Base-by-base conservation (phyloP, 37 sponge, comb jelly and placozoan species). In the Ephydatia muelleri region DNA sequence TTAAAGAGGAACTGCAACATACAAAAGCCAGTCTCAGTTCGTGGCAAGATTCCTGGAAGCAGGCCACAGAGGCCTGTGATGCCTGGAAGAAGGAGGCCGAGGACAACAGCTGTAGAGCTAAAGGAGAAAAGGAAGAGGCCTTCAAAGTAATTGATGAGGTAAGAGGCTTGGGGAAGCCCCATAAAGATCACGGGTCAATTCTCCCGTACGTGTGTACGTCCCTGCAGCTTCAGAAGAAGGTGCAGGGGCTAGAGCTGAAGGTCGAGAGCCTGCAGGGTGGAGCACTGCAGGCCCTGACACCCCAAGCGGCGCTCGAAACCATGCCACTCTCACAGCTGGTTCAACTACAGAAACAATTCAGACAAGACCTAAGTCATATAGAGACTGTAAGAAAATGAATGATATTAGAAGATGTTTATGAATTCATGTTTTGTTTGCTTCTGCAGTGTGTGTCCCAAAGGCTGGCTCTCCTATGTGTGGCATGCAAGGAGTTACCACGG, bases 61-160 rank as follows among this genome's bases (percentile, higher is more conserved):
- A 95, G 38, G 93, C 94, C 38, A 93, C 81, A 67, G 73, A 65
- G n/a, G 91, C 94, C 5, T 93, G 88, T 40, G 96, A 95, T 25
- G 88, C 91, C 0, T 95, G 88, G 93, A 95, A 90, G 83, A 93
- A 77, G 65, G 96, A 95, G 65, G 91, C 91, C 1, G 88, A 91
- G 47, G 94, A 93, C 33, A 48, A 35, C 8, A 79, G 33, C 43
- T 36, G 32, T 12, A 86, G 77, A 80, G 64, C 76, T 2, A 80
- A 76, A 12, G 26, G 31, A 65, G 86, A 77, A 28, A 72, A 69
- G 6, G 80, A 86, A 35, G 83, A 71, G 28, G 82, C 82, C n/a
- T 26, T 49, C 19, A 37, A 77, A 48, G 72, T 73, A n/a, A 80
- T 80, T 33, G 87, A 80, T 37, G 87, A 81, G 78, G 78, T 78